Conservation (phyloP, 2,113 vertebrate species). For the Python bivittatus region DNA sequence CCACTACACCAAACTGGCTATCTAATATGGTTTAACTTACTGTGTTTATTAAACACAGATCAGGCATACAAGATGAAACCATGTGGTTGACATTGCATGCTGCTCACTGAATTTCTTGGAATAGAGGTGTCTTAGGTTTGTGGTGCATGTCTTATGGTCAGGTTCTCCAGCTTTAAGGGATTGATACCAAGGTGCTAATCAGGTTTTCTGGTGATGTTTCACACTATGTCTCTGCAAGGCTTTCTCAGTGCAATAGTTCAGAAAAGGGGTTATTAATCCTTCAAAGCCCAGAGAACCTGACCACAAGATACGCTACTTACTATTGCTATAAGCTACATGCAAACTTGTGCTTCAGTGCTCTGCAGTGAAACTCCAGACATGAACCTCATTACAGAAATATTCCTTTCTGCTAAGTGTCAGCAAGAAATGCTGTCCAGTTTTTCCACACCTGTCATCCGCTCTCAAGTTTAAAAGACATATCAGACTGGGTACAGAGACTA, state of each 20-base stretch:
- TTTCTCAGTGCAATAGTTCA: background rate
- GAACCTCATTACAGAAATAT: slow-evolving; percentile 5
- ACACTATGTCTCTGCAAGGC: background rate
- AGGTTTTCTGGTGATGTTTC: background rate
- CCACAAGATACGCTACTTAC: background rate
- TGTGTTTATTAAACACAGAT: background rate
- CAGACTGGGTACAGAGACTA: background rate
- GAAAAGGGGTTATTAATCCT: background rate
- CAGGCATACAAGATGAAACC: background rate
- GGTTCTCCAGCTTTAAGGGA: background rate
- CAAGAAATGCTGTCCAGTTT: slow-evolving; percentile 6
- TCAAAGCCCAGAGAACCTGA: background rate
- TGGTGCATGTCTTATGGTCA: background rate
- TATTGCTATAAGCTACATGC: background rate
- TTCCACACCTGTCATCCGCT: slow-evolving; percentile 1
- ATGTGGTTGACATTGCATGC: background rate
- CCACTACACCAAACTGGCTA: background rate
- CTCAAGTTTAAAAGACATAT: slow-evolving; percentile 16
- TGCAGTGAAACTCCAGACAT: background rate
- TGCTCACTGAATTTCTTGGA: background rate
- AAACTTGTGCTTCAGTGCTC: background rate
- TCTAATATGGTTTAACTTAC: background rate
- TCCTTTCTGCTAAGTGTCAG: background rate
- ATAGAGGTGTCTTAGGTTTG: background rate
- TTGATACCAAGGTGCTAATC: background rate